Base-by-base conservation (phyloP, 2,113 vertebrate genomes). In the Vulpes ferrilata region DNA sequence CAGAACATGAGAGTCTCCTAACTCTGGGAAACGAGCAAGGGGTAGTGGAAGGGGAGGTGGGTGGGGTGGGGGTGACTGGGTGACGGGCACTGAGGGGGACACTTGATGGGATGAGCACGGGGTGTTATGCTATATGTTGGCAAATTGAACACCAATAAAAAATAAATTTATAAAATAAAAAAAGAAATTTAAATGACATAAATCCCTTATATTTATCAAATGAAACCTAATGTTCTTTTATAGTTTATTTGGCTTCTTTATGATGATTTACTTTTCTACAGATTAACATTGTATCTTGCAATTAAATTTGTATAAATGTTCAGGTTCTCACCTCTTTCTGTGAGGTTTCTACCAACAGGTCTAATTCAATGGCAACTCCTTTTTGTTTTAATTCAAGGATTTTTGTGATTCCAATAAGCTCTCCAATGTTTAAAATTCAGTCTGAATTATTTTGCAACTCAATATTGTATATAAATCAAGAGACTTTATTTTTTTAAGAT, bases 361-460 rank as follows among this genome's bases (percentile, higher is more conserved):
- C 23, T 80, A 91, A 80, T 64, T 88, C 74, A 57, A 55, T 57
- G 51, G 48, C 13, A 59, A 69, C 16, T 71, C 3, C 0, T 51
- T 62, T 86, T 95, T 23, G 8, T 88, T 64, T 90, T 27, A 95
- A 55, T 19, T 87, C 27, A 90, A 30, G 7, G 3, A n/a, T 73
- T 92, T 88, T 82, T 95, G 43, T 95, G 53, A 88, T 76, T 25
- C 17, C 3, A 65, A 20, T n/a, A 84, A 88, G 59, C 17, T 90
- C 23, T 87, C 4, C 23, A 53, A 51, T 79, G 12, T 27, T 96
- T 88, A 95, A 84, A 95, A 89, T 95, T 95, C 23, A 74, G 20
- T 69, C 30, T 92, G 20, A 92, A 59, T 79, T 90, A 48, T 65
- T 93, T 76, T 85, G 13, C 19, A 92, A 27, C 57, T 38, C 93